phyloP scores from a whole-genome alignment of 2,113 vertebrate species.

The Microcebus murinus region DNA sequence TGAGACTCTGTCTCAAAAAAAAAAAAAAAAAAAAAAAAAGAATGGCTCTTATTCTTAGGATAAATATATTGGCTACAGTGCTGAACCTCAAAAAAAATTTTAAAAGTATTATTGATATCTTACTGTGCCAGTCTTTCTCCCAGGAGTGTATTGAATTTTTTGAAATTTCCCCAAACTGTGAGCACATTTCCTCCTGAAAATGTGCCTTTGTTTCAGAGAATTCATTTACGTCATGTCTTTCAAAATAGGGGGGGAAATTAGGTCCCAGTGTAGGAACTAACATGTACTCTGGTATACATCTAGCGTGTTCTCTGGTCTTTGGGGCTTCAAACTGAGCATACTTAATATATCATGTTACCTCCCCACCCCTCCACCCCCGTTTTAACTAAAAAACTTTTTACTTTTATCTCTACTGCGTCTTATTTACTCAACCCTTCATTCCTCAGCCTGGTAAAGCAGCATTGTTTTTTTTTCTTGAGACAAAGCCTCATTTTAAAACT shows the following conservation, averaged over 20 bases:
- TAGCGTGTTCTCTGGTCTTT: neutral
- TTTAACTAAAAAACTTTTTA: neutral
- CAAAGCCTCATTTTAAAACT: too few relatives aligned
- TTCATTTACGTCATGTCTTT: slow-evolving; percentile 31
- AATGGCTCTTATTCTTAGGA: neutral
- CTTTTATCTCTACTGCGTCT: neutral
- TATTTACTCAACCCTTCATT: neutral
- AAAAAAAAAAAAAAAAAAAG: neutral
- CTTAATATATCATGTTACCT: neutral
- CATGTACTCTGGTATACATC: neutral
- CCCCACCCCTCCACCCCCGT: neutral
- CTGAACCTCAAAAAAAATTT: neutral
- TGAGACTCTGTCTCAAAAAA: too few relatives aligned
- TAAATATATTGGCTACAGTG: neutral
- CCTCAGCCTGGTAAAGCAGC: neutral
- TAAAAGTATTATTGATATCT: neutral
- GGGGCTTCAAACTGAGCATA: neutral
- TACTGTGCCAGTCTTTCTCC: neutral
- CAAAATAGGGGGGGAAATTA: neutral
- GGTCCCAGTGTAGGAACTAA: neutral
- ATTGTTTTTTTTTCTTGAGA: neutral
- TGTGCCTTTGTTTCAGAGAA: slow-evolving; percentile 40
- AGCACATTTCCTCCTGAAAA: slow-evolving; percentile 31
- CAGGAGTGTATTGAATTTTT: neutral
- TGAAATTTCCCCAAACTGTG: neutral